phyloP scores from a whole-genome alignment of 2,888 invertebrate species.

The Lamellibrachia satsuma region DNA sequence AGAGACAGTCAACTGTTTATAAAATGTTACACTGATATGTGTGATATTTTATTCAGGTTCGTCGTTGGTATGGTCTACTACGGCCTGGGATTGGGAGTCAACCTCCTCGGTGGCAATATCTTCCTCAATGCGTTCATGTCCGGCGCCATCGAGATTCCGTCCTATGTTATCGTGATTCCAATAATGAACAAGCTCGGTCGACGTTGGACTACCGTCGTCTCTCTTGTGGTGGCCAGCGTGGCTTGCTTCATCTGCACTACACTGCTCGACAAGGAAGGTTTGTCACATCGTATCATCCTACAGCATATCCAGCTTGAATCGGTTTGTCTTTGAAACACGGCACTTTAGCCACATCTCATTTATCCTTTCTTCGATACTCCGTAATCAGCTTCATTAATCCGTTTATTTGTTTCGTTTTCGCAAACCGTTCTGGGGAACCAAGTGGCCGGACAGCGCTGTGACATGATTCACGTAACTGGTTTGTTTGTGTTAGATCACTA shows the following conservation, averaged over 20 bases:
- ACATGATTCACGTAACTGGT: too few relatives aligned
- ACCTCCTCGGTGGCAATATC: slow-evolving; percentile 30
- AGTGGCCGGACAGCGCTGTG: too few relatives aligned
- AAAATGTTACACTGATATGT: too few relatives aligned
- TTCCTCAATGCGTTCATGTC: slow-evolving; percentile 37
- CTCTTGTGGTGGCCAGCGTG: not conserved
- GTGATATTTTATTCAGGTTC: slow-evolving; percentile 27
- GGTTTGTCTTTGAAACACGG: too few relatives aligned
- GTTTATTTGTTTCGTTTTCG: too few relatives aligned
- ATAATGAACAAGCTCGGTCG: not conserved
- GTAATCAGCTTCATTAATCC: too few relatives aligned
- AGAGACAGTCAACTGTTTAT: too few relatives aligned
- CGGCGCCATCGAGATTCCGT: slow-evolving; percentile 34
- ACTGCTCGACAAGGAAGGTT: not conserved
- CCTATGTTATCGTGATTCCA: slow-evolving; percentile 24
- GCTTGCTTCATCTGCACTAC: not conserved
- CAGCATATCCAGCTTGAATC: too few relatives aligned
- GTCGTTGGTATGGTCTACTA: slow-evolving; percentile 35
- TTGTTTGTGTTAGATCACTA: too few relatives aligned
- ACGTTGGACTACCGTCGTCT: not conserved
- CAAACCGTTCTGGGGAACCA: too few relatives aligned
- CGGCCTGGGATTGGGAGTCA: slow-evolving; percentile 34
- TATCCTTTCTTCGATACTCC: too few relatives aligned
- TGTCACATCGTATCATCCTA: not conserved
- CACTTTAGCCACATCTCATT: too few relatives aligned